Base-by-base conservation (phyloP, 2,888 invertebrate species). In the Ormia ochracea region DNA sequence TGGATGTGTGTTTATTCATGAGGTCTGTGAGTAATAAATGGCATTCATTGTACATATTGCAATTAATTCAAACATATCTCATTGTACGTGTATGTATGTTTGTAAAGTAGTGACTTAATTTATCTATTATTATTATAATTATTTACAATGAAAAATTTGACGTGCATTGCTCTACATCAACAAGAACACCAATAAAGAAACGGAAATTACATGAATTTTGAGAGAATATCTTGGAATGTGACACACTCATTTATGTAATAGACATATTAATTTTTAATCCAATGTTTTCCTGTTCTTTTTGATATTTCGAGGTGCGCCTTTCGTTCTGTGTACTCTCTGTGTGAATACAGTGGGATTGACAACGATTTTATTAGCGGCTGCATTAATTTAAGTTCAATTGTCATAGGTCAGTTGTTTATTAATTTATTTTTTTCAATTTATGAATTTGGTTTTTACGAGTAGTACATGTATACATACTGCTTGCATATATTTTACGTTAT, bases 21-120 rank as follows among this genome's bases (percentile, higher is more conserved):
- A 68, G 68, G 52, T 72, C 76, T 72, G 61, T 72, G 61, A 72
- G 61, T 80, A 76, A 80, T 68, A 76, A 76, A 76, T 76, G 76
- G 41, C 72, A 76, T 80, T 80, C 63, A 41, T 31, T 59, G 43
- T 41, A 56, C 41, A 70, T n/a, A 36, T 43, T 52, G 21, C 68
- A 61, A 52, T 59, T 43, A 52, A 59, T 50, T 59, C 52, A 68
- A 21, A 58, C 36, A 59, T 43, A 38, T 45, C 59, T 54, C 52
- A 43, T 7, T 31, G 4, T 65, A 21, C 3, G 7, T 9, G n/a
- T n/a, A n/a, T n/a, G n/a, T n/a, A n/a, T n/a, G n/a, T n/a, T n/a
- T 31, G 7, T 65, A 12, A 3, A 12, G 36, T 31, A 43, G 52
- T 58, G 66, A 26, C 12, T 33, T 17, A 6, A 19, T 45, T 56